These are phyloP conservation scores for Eufriesea mexicana DNA, from an alignment of 1,140 invertebrate species.

Conservation along the genomic window DNA sequence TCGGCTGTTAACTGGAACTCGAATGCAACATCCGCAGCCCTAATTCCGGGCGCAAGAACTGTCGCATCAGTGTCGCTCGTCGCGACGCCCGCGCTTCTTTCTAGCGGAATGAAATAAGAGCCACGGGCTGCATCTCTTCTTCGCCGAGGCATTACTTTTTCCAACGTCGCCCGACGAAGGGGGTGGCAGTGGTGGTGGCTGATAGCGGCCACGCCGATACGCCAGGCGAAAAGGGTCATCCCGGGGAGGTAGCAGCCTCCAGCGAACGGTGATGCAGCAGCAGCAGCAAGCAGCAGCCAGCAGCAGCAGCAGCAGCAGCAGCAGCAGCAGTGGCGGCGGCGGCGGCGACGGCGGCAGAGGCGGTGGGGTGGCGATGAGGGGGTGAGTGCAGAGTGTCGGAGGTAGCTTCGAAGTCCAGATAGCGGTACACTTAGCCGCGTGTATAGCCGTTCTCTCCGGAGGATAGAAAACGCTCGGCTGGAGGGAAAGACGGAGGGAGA, in stretches of 20 bases:
- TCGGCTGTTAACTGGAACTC: not conserved
- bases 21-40: not conserved
- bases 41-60: constrained; percentile 31
- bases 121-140: constrained; percentile 51
- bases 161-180: constrained; percentile 13
- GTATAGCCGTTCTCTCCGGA: constrained; percentile 72
- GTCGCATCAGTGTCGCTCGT: constrained; percentile 15
- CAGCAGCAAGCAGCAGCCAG: too few species aligned
- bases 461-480: constrained; percentile 59
- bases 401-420: constrained; percentile 70
- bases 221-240: constrained; percentile 70
- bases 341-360: constrained; percentile 1
- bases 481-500: constrained; percentile 45
- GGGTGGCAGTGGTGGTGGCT: constrained; percentile 44
- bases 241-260: constrained; percentile 65
- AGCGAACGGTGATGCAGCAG: constrained; percentile 56
- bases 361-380: constrained; percentile 28
- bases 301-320: too few species aligned
- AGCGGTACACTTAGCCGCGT: constrained; percentile 73
- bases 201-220: constrained; percentile 63
- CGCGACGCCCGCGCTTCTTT: constrained; percentile 23
- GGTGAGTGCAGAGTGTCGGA: constrained; percentile 38
- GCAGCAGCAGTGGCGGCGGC: not conserved
- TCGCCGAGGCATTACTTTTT: constrained; percentile 58
- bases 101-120: constrained; percentile 63